Conservation (phyloP, 2,113 vertebrate species). For the Zapus hudsonius region DNA sequence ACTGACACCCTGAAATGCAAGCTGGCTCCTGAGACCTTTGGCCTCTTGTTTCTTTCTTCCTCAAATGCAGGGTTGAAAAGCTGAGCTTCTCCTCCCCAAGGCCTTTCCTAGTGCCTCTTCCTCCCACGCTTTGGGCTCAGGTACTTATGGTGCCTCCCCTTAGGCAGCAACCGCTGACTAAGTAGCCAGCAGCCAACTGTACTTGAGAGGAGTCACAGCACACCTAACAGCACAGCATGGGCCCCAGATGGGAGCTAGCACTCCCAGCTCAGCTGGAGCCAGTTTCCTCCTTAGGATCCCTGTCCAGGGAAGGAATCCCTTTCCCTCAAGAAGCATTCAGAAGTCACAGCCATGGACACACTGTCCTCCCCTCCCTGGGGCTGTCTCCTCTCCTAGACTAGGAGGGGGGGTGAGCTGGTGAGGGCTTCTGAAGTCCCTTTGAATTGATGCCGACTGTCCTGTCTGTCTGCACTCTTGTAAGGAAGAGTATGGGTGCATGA, state of each 20-base stretch:
- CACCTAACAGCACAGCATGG: background rate
- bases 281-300: background rate
- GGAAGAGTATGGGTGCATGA: background rate
- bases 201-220: background rate
- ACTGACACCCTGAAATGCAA: background rate
- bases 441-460: slow-evolving; percentile 10
- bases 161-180: background rate
- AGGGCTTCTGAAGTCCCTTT: background rate
- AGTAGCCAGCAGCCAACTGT: background rate
- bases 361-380: background rate
- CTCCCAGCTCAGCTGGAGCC: background rate
- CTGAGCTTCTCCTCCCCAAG: background rate
- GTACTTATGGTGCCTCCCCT: background rate
- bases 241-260: background rate
- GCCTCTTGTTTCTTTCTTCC: background rate
- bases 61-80: background rate
- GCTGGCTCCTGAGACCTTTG: background rate
- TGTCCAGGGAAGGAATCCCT: background rate
- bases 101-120: background rate
- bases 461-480: background rate
- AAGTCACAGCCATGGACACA: fast-evolving
- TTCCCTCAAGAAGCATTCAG: background rate
- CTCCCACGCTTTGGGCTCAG: background rate
- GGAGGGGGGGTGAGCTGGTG: background rate
- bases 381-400: background rate